These are phyloP conservation scores for Hemicentrotus pulcherrimus DNA, from an alignment of 35 echinoderm and acorn worm genomes.

Conservation along the genomic window DNA sequence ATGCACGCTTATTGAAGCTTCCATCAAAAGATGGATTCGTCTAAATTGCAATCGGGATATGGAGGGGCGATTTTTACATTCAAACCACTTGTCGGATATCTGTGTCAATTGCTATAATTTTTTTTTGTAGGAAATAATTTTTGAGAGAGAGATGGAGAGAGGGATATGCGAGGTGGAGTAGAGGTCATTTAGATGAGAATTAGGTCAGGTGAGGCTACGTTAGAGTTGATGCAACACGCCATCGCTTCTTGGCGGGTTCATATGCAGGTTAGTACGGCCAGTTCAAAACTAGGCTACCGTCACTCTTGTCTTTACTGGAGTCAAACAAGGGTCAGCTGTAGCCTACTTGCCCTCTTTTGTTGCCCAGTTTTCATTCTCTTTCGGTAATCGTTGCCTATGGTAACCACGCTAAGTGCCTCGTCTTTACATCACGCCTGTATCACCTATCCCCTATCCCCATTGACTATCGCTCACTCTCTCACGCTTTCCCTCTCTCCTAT, in stretches of 20 bases:
- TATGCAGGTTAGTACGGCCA: constrained; percentile 21
- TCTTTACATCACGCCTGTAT: not conserved
- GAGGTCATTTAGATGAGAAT: constrained; percentile 14
- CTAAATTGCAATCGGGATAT: not conserved
- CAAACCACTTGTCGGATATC: not conserved
- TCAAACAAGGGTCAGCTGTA: constrained; percentile 8
- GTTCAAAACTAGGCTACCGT: constrained; percentile 4
- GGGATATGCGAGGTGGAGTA: not conserved
- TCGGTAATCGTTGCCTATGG: not conserved
- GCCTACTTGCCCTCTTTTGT: constrained; percentile 15
- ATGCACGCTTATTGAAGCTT: not conserved
- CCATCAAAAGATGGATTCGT: not conserved
- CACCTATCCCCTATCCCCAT: not conserved
- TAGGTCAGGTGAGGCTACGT: constrained; percentile 27
- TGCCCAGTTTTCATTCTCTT: not conserved
- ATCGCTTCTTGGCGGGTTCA: not conserved
- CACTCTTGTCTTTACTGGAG: constrained; percentile 26
- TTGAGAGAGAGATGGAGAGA: not conserved
- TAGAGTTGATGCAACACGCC: constrained; percentile 18
- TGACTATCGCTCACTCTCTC: not conserved
- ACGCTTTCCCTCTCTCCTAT: not conserved
- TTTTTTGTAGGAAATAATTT: not conserved
- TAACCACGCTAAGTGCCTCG: not conserved
- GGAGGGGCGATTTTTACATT: not conserved
- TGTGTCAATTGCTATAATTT: constrained; percentile 23